Evolutionary conservation across 1,140 invertebrate species (phyloP), one percentile per base, ranked within the genome.

Genomic region (Pemphigus obesinymphae): DNA sequence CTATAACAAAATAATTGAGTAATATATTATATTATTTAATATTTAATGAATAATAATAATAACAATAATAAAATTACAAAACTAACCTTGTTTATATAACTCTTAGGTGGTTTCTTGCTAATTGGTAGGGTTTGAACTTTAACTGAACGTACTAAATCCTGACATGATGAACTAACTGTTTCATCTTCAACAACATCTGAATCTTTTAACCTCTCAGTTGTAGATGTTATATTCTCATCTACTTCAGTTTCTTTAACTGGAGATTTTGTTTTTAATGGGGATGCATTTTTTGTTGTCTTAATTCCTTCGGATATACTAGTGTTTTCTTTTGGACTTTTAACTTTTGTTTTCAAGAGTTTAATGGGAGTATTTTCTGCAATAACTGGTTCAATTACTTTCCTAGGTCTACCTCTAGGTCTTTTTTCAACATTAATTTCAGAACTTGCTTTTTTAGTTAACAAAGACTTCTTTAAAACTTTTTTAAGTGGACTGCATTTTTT

Each of bases 1-100:
- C 87, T 91, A 66, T 53, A 82, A 84, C 87, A 83, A 90, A 85
- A 87, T 91, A 75, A 58, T 82, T 84, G 66, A 7, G 5, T n/a
- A 53, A 72, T 78, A 48, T 80, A 17, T 66, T 15, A 58, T 2
- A 1, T 7, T 50, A 29, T 34, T 26, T 15, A 20, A 75, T 20
- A 5, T 7, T 80, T 55, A 61, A 70, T 17, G 0, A 7, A 31
- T 34, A 23, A 15, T 45, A 11, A 45, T 45, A 8, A 45, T 45
- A 4, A 53, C 50, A 20, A 34, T 72, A 58, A 76, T 82, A 50
- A 43, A 34, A 31, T 70, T 53, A 29, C 48, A 13, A 45, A 81
- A 76, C 31, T 85, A 86, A 89, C 88, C 86, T 89, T 89, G 0
- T 87, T 84, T n/a, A 87, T 75, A 23, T 84, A 58, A 72, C 84